Base-by-base conservation (phyloP, 2,888 invertebrate species). In the Folsomia manolachei region DNA sequence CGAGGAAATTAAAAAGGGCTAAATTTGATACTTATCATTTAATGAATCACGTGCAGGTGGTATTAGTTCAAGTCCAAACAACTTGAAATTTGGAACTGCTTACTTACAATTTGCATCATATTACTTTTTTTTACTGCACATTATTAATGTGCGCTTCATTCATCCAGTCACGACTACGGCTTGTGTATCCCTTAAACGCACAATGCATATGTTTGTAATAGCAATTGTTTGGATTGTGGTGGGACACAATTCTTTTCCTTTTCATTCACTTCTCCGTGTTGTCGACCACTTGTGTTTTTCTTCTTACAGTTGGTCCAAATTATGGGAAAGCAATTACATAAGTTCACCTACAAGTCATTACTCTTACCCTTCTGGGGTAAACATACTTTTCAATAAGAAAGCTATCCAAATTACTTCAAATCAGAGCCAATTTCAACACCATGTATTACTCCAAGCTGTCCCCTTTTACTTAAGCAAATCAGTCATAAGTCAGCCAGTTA, bases 21-120 rank as follows among this genome's bases (percentile, higher is more conserved):
- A 79, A 80, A 79, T 80, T 79, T 78, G 79, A 80, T 80, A 73
- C 76, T 79, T 80, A 80, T 80, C 81, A 80, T 80, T 78, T 80
- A 80, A 80, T 81, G 80, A 80, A 81, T 81, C 79, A 81, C 79
- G 79, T 79, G 80, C 79, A 75, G 71, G 75, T 75, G 71, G 70
- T 75, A 70, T 73, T 75, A 73, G 71, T 75, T 56, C 56, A 56
- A 19, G 11, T 56, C 39, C 14, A 39, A 39, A 39, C 39, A 39
- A 39, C 7, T 39, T 39, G 39, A 39, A 39, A 39, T 39, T 39
- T 39, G 39, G 39, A 14, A 9, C 39, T 39, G 39, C 14, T 39
- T 39, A 39, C n/a, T n/a, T n/a, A n/a, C n/a, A n/a, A n/a, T n/a
- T n/a, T n/a, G n/a, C n/a, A n/a, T n/a, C n/a, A n/a, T n/a, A n/a